phyloP scores from a whole-genome alignment of 2,888 invertebrate species.

The Rapana venosa region DNA sequence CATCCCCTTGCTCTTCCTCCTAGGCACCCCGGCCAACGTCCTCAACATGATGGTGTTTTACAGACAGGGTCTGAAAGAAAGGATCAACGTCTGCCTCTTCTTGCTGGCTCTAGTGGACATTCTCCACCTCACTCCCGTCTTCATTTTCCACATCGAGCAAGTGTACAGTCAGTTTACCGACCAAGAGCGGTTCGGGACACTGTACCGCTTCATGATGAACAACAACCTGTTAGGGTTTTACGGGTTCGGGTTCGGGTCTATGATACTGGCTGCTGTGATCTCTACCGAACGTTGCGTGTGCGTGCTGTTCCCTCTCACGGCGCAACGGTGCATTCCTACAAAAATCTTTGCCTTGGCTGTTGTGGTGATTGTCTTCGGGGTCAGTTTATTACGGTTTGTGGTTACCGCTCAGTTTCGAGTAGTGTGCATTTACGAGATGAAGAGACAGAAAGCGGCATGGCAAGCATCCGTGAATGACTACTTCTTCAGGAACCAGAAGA shows the following conservation, averaged over 20 bases:
- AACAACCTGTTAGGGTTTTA: conserved; percentile 25
- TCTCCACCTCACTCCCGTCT: neutral
- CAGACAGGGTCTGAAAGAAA: conserved; percentile 6
- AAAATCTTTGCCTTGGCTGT: neutral
- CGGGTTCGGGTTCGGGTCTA: conserved; percentile 32
- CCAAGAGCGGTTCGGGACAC: conserved; percentile 18
- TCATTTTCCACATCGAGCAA: conserved; percentile 9
- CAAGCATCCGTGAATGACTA: conserved; percentile 26
- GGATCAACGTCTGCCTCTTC: conserved; percentile 12
- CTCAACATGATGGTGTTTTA: conserved; percentile 33
- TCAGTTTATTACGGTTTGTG: neutral
- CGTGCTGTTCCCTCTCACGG: conserved; percentile 26
- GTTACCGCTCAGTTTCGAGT: conserved; percentile 37
- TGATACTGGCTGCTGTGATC: conserved; percentile 17
- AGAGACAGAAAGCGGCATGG: neutral
- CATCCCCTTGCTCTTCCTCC: neutral
- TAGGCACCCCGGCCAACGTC: conserved; percentile 8
- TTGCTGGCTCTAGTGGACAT: neutral
- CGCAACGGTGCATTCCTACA: neutral
- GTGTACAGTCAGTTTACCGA: conserved; percentile 25
- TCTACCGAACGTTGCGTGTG: conserved; percentile 32
- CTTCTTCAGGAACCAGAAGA: conserved; percentile 3
- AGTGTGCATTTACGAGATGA: conserved; percentile 3
- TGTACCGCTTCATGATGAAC: conserved; percentile 23
- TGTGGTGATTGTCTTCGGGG: neutral